Evolutionary conservation across 2,113 vertebrate species (phyloP).

Genomic region (Silurus asotus): DNA sequence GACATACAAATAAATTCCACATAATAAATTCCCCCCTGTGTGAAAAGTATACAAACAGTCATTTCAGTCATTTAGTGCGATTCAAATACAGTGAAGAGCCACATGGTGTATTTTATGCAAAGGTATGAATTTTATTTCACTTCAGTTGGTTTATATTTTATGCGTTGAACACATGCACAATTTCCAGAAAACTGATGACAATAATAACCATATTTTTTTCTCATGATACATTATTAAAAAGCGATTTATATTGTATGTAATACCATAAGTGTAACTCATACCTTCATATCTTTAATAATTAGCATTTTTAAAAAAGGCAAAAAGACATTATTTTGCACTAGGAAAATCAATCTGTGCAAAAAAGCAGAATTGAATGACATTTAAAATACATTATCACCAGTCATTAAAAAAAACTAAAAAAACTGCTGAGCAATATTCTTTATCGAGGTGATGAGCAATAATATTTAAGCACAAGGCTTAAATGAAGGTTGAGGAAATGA

Average conservation of each 20-base stretch:
- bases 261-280: background rate
- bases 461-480: constrained; percentile 1
- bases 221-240: background rate
- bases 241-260: background rate
- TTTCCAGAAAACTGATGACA: background rate
- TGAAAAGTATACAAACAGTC: background rate
- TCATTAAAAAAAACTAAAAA: background rate
- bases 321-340: background rate
- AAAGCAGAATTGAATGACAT: background rate
- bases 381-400: constrained; percentile 19
- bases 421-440: background rate
- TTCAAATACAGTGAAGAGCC: background rate
- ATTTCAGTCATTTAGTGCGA: no score
- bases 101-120: background rate
- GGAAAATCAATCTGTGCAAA: constrained; percentile 14
- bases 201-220: background rate
- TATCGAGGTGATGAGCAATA: background rate
- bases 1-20: no score
- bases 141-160: background rate
- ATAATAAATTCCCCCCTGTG: no score
- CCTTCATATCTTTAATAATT: background rate
- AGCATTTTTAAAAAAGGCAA: background rate
- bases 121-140: constrained; percentile 16
- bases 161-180: constrained; percentile 10
- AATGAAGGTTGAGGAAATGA: background rate